A percentile compares a stretch with the other conserved stretches of the same genome.
Conservation (phyloP, 2,113 vertebrate species). For the Cranoglanis bouderius region DNA sequence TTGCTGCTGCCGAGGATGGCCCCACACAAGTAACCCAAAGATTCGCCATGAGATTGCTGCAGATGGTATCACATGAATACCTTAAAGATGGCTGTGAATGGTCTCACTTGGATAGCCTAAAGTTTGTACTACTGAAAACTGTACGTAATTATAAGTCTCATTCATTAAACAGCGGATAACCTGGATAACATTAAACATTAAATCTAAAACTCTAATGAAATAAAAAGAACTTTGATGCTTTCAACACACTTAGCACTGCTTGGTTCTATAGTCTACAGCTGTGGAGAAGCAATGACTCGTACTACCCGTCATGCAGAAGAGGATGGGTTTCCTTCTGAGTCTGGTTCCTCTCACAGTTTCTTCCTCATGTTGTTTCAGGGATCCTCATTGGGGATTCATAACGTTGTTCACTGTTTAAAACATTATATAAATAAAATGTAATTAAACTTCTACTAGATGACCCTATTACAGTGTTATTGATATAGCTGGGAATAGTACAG, state of each 20-base stretch:
- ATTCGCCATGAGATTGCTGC: neutral
- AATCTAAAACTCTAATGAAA: neutral
- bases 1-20: neutral
- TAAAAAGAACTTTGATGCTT: neutral
- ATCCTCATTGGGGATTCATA: no score
- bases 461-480: conserved; percentile 42
- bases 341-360: neutral
- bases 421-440: neutral
- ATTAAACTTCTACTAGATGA: conserved; percentile 26
- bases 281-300: neutral
- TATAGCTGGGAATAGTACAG: conserved; percentile 12
- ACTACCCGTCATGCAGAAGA: neutral
- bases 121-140: neutral
- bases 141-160: no score
- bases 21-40: neutral
- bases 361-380: neutral
- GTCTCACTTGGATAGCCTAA: neutral
- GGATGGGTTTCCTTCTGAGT: neutral
- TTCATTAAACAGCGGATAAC: neutral
- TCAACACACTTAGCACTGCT: neutral
- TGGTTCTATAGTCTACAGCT: neutral
- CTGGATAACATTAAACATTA: neutral
- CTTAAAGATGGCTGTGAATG: neutral
- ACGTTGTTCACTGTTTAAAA: neutral
- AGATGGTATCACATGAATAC: neutral